These are phyloP conservation scores for Chaetorhynchus papuensis DNA, from an alignment of 2,113 vertebrate genomes.

Conservation along the genomic window DNA sequence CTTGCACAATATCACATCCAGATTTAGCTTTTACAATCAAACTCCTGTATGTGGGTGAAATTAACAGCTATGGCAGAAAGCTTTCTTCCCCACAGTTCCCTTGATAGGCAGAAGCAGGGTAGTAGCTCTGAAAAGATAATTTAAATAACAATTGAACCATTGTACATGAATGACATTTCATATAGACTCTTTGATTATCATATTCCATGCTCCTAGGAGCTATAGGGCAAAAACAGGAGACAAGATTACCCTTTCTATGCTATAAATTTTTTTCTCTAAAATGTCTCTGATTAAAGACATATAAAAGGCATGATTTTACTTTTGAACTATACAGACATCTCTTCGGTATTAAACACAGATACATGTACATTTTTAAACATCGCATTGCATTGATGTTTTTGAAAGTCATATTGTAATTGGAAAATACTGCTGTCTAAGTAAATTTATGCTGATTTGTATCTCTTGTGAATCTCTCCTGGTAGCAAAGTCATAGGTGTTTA, in stretches of 20 bases:
- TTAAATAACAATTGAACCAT: constrained; percentile 48
- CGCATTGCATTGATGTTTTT: background rate
- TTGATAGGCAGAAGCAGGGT: background rate
- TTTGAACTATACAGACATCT: background rate
- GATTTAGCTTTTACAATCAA: background rate
- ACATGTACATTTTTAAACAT: background rate
- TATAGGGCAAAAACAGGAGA: constrained; percentile 1
- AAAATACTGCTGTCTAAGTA: background rate
- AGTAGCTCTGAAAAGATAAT: constrained; percentile 14
- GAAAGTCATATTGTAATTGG: background rate
- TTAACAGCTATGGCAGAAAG: background rate
- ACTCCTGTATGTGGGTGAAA: background rate
- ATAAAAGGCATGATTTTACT: background rate
- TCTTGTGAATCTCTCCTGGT: background rate
- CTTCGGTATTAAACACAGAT: background rate
- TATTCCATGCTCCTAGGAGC: background rate
- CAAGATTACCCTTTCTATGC: background rate
- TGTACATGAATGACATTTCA: constrained; percentile 2
- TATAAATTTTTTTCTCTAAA: background rate
- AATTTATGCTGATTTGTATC: background rate
- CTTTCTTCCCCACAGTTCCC: background rate
- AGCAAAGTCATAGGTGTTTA: background rate
- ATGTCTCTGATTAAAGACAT: background rate
- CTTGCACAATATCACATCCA: background rate
- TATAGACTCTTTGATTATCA: background rate